Percentiles rank a stretch among this genome's conserved stretches.
These are phyloP conservation scores for Parnassius apollo DNA, from an alignment of 2,888 invertebrate genomes.

Conservation along the genomic window DNA sequence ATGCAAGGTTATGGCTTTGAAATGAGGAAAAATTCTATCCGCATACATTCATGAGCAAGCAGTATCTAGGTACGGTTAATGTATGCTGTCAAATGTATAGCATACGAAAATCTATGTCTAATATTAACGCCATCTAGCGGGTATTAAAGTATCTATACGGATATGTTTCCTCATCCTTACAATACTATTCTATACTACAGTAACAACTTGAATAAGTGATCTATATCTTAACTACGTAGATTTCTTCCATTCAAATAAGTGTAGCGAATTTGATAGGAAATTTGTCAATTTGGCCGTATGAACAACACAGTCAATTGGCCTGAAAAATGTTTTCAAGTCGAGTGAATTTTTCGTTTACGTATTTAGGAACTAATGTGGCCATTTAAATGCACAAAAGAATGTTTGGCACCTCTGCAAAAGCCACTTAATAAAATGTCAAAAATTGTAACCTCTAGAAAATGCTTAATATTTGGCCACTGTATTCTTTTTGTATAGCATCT, in stretches of 20 bases:
- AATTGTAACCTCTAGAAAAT: background rate
- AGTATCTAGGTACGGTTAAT: too few relatives aligned
- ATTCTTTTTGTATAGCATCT: background rate
- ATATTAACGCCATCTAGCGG: conserved; percentile 33
- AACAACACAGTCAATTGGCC: conserved; percentile 3
- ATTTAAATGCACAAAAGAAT: conserved; percentile 20
- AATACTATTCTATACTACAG: conserved; percentile 43
- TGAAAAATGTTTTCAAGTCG: background rate
- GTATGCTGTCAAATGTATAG: too few relatives aligned
- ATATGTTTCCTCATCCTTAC: conserved; percentile 55
- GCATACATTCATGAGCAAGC: too few relatives aligned
- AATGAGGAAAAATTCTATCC: too few relatives aligned
- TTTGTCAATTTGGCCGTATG: conserved; percentile 14
- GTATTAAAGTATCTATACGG: conserved; percentile 33
- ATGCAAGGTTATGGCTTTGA: background rate
- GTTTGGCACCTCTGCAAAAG: conserved; percentile 41
- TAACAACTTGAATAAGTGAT: conserved; percentile 51
- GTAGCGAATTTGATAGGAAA: conserved; percentile 17
- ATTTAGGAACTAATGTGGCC: conserved; percentile 41
- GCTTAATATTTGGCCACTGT: background rate
- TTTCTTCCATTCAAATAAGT: conserved; percentile 6
- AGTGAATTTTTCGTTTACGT: conserved; percentile 28
- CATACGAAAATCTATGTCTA: background rate
- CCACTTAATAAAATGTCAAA: background rate
- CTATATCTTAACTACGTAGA: conserved; percentile 22